Evolutionary conservation across 2,888 invertebrate species (phyloP).

Genomic region (Cinara cedri): DNA sequence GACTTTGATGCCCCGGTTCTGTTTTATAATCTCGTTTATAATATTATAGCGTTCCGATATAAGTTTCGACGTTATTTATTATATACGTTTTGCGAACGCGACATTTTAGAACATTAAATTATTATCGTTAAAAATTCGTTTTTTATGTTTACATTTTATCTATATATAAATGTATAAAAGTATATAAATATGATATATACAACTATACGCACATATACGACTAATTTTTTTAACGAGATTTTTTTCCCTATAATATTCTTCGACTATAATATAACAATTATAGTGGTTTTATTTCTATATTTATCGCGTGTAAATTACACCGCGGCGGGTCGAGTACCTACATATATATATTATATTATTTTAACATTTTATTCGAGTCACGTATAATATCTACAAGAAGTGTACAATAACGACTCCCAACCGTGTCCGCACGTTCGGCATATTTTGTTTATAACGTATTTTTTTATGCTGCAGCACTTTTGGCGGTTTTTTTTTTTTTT

Average conservation of each 20-base stretch:
- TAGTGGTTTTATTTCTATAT: no score
- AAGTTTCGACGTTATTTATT: background rate
- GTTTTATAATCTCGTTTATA: background rate
- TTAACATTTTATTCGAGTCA: background rate
- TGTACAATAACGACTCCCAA: background rate
- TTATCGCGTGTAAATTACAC: background rate
- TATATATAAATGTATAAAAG: no score
- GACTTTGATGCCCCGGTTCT: conserved; percentile 21
- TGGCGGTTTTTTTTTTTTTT: background rate
- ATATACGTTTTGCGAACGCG: no score
- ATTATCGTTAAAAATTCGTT: no score
- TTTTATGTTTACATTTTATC: no score
- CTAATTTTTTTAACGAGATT: no score
- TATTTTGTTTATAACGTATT: background rate
- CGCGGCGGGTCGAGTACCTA: background rate
- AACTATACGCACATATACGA: no score
- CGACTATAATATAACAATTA: no score
- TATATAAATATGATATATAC: background rate
- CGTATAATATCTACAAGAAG: background rate
- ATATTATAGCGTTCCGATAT: background rate
- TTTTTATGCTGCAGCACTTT: no score
- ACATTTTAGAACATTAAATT: no score
- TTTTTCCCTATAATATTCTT: no score
- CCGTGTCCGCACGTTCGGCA: background rate
- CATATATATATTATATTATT: no score